Evolutionary conservation across 2,113 vertebrate species (phyloP).

Genomic region (Gymnarchus niloticus): DNA sequence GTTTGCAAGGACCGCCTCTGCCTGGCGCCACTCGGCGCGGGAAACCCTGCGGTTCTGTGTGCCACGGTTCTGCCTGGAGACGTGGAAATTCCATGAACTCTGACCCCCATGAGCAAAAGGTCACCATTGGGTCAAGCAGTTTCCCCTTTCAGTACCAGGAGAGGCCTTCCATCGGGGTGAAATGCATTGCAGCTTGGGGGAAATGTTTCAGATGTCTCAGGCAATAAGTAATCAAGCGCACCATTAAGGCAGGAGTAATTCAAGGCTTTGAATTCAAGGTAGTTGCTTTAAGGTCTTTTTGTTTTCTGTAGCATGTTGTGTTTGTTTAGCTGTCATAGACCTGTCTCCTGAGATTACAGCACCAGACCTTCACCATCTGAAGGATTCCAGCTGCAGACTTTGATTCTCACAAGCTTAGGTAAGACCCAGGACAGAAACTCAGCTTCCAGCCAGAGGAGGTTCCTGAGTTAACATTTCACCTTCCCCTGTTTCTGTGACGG

Average conservation of each 20-base stretch:
- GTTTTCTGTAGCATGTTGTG: background rate
- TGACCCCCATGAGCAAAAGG: conserved; percentile 63
- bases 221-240: conserved; percentile 71
- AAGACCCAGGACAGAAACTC: background rate
- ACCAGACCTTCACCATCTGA: background rate
- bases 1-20: conserved; percentile 60
- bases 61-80: conserved; percentile 67
- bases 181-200: conserved; percentile 68
- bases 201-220: conserved; percentile 71
- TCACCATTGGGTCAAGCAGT: conserved; percentile 63
- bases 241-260: conserved; percentile 55
- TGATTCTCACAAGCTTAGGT: background rate
- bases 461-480: background rate
- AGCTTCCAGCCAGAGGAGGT: background rate
- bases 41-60: conserved; percentile 63
- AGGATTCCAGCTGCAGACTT: background rate
- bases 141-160: conserved; percentile 72
- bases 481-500: background rate
- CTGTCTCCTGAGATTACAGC: background rate
- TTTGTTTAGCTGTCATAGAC: background rate
- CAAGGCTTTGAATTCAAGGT: no score
- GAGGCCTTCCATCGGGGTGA: conserved; percentile 67
- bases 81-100: conserved; percentile 65
- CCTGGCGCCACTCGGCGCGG: conserved; percentile 67
- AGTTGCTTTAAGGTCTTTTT: background rate